These are phyloP conservation scores for Drosophila buzzatii DNA, from an alignment of 2,888 invertebrate genomes.

Conservation along the genomic window DNA sequence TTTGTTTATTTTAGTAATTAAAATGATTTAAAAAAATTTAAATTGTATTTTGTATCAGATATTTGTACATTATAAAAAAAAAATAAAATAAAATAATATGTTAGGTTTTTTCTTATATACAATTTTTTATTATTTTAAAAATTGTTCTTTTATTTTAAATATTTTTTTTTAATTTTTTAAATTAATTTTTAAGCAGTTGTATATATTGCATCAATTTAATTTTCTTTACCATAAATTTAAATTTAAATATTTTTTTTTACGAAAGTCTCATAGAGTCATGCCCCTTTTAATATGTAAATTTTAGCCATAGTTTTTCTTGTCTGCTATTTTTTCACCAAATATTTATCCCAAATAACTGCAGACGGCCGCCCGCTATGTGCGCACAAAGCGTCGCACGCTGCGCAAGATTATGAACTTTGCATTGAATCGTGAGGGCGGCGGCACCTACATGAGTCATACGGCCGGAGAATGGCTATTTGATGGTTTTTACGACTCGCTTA, in stretches of 20 bases:
- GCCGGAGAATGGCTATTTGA: constrained; percentile 90
- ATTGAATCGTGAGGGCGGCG: constrained; percentile 86
- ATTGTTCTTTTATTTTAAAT: no score
- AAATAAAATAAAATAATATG: no score
- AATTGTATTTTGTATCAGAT: no score
- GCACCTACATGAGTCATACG: constrained; percentile 87
- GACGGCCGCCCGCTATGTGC: constrained; percentile 88
- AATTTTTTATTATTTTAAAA: no score
- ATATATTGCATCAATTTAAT: no score
- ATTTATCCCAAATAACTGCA: constrained; percentile 75
- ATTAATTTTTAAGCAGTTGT: no score
- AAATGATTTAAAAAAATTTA: no score
- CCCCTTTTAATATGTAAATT: background rate
- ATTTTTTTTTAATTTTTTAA: no score
- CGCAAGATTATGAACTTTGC: constrained; percentile 86
- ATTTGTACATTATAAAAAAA: no score
- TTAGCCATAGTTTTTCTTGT: background rate
- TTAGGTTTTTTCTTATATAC: no score
- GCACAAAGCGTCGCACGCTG: constrained; percentile 84
- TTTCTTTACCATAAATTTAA: no score
- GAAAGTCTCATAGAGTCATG: background rate
- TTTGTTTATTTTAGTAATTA: no score
- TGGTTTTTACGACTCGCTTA: constrained; percentile 91
- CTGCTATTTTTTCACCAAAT: background rate
- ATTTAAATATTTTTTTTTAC: background rate